Evolutionary conservation across 2,113 vertebrate genomes (phyloP).

Genomic region (Xiphophorus couchianus): DNA sequence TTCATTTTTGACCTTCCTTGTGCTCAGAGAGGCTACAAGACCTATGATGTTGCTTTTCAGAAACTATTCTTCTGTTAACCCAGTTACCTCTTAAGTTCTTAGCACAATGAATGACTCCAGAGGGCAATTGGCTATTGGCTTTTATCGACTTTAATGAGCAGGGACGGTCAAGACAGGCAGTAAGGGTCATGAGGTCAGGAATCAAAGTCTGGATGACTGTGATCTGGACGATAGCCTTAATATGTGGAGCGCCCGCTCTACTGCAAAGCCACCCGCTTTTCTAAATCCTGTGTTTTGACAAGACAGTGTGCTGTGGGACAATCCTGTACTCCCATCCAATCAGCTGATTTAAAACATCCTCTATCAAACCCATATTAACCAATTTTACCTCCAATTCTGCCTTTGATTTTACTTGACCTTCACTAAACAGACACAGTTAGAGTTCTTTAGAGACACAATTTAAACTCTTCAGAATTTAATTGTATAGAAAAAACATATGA

Average conservation of each 20-base stretch:
- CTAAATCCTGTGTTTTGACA: neutral
- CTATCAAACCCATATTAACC: neutral
- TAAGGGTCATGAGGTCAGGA: neutral
- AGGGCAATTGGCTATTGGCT: too few relatives aligned
- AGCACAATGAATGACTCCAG: too few relatives aligned
- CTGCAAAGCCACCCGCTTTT: neutral
- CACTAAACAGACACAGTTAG: neutral
- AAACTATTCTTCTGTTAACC: slow-evolving; percentile 52
- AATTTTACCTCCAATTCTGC: neutral
- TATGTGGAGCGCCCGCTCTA: neutral
- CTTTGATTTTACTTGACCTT: neutral
- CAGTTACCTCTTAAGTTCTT: slow-evolving; percentile 31
- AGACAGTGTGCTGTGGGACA: neutral
- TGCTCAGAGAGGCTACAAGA: slow-evolving; percentile 33
- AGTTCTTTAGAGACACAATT: neutral
- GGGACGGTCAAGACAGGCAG: too few relatives aligned
- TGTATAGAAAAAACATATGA: neutral
- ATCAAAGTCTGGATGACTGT: neutral
- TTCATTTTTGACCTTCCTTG: neutral
- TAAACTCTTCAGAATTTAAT: neutral
- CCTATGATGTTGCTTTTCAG: slow-evolving; percentile 40
- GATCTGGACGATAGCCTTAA: neutral
- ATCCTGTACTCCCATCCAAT: neutral
- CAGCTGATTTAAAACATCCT: neutral
- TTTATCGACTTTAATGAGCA: too few relatives aligned